Percentiles rank a stretch among this genome's conserved stretches.
Evolutionary conservation across 1,140 invertebrate species (phyloP).

Genomic region (Panagrolaimus sp.): DNA sequence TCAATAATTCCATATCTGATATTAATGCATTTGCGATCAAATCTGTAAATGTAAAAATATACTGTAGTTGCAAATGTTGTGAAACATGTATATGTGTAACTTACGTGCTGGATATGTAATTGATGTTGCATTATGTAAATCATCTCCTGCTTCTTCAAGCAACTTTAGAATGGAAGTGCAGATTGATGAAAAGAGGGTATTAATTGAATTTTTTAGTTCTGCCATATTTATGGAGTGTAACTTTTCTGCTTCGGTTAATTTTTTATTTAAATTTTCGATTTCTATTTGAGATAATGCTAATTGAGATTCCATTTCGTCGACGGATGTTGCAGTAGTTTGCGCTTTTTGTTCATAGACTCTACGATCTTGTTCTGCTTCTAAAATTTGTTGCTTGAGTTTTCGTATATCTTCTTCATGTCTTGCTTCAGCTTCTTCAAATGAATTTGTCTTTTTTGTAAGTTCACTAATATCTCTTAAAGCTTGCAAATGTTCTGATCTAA

Average conservation of each 20-base stretch:
- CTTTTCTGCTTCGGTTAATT: conserved; percentile 60
- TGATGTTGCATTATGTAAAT: conserved; percentile 48
- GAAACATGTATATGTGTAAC: too few relatives aligned
- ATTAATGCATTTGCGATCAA: conserved; percentile 9
- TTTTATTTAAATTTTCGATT: conserved; percentile 62
- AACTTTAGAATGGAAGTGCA: conserved; percentile 58
- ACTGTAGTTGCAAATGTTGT: too few relatives aligned
- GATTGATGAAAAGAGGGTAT: conserved; percentile 24
- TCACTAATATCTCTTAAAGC: conserved; percentile 66
- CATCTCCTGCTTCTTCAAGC: conserved; percentile 58
- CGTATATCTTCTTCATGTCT: conserved; percentile 39
- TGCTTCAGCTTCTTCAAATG: conserved; percentile 23
- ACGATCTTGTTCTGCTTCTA: conserved; percentile 34
- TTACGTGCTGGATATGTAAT: conserved; percentile 48
- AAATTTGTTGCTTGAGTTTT: conserved; percentile 28
- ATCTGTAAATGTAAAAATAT: background rate
- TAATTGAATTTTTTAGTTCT: background rate
- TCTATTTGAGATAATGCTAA: conserved; percentile 62
- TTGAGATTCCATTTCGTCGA: conserved; percentile 37
- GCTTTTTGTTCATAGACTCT: conserved; percentile 21
- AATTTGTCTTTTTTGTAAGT: conserved; percentile 64
- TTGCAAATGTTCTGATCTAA: conserved; percentile 86
- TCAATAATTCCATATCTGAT: background rate
- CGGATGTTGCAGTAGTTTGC: conserved; percentile 22
- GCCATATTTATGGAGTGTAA: background rate